Evolutionary conservation across 2,888 invertebrate species (phyloP).

Genomic region (Xiphydria camelus): DNA sequence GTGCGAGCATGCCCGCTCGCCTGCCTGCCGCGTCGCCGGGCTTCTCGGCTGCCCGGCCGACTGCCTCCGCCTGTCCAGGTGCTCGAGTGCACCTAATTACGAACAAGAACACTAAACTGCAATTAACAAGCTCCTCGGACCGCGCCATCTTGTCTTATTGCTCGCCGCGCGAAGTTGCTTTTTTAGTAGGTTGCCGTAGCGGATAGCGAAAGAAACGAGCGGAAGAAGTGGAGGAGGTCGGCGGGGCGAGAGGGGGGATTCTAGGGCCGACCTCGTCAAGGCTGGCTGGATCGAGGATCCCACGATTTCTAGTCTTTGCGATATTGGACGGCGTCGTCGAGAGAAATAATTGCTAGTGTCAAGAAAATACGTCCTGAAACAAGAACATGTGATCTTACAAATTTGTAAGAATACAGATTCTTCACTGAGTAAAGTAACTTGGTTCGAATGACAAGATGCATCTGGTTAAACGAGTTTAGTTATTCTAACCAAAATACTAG

Average conservation of each 20-base stretch:
- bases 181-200: not conserved
- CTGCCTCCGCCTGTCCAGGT: constrained; percentile 35
- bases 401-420: no score
- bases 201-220: constrained; percentile 6
- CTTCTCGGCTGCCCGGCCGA: not conserved
- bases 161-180: constrained; percentile 10
- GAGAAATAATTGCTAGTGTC: no score
- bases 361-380: no score
- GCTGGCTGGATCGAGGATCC: not conserved
- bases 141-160: constrained; percentile 44
- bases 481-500: no score
- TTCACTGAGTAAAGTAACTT: no score
- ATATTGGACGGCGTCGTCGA: no score
- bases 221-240: not conserved
- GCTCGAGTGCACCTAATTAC: constrained; percentile 53
- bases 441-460: no score
- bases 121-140: constrained; percentile 48
- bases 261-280: constrained; percentile 10
- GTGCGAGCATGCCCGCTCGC: constrained; percentile 24
- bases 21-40: not conserved
- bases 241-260: not conserved
- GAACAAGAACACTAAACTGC: constrained; percentile 54
- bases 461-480: no score
- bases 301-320: not conserved
- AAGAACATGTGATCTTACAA: no score